These are phyloP conservation scores for Pandemis cinnamomeana DNA, from an alignment of 2,888 invertebrate genomes.

Conservation along the genomic window DNA sequence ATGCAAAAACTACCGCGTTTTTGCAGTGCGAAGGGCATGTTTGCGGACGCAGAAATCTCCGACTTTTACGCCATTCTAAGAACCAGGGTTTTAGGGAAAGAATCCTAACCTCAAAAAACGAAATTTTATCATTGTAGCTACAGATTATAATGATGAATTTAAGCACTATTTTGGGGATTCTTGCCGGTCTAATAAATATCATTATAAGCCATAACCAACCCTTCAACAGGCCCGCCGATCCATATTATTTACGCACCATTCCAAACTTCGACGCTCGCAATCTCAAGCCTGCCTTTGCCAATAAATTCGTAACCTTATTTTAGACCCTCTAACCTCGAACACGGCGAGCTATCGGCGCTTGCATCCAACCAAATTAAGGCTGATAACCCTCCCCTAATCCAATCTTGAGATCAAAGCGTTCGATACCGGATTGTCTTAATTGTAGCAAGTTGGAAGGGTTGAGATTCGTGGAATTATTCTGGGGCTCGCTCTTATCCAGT, in stretches of 20 bases:
- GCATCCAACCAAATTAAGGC: conserved; percentile 14
- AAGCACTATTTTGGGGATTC: too few species aligned
- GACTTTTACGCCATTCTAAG: too few species aligned
- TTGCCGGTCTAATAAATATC: too few species aligned
- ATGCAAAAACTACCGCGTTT: too few species aligned
- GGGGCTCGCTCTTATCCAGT: not conserved
- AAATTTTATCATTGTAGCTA: too few species aligned
- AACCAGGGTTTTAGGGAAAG: too few species aligned
- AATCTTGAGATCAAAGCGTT: conserved; percentile 34
- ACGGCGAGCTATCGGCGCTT: conserved; percentile 20
- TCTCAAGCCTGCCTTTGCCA: not conserved
- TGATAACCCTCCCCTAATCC: conserved; percentile 30
- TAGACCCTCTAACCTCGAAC: conserved; percentile 1
- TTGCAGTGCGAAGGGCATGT: too few species aligned
- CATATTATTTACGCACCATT: not conserved
- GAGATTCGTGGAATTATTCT: not conserved
- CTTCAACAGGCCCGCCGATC: not conserved
- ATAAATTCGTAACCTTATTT: conserved; percentile 15
- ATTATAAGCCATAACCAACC: too few species aligned
- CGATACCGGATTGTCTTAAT: conserved; percentile 34
- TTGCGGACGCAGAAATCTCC: too few species aligned
- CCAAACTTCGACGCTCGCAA: not conserved
- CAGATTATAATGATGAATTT: too few species aligned
- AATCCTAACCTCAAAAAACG: too few species aligned
- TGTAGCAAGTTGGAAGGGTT: conserved; percentile 28